A percentile compares a stretch with the other conserved stretches of the same genome.
Conservation (phyloP, 2,888 invertebrate species). For the Pomacea canaliculata region DNA sequence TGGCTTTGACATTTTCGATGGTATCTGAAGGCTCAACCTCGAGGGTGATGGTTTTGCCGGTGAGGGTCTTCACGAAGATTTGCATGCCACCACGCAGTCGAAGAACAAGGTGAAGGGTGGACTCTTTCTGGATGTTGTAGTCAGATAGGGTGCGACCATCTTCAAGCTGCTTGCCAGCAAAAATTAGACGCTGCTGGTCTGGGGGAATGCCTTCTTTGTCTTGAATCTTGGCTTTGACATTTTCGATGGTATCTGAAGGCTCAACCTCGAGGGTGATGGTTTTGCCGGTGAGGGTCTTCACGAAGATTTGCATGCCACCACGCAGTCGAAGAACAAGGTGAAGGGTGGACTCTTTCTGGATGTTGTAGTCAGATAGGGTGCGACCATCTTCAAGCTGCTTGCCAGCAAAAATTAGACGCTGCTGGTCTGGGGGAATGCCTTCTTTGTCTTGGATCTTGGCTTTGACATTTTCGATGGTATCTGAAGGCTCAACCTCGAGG, state of each 20-base stretch:
- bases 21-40: slow-evolving; percentile 85
- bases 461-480: slow-evolving; percentile 95
- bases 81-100: slow-evolving; percentile 81
- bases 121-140: slow-evolving; percentile 95
- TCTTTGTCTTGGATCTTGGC: slow-evolving; percentile 40
- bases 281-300: slow-evolving; percentile 67
- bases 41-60: slow-evolving; percentile 65
- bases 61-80: slow-evolving; percentile 77
- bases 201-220: slow-evolving; percentile 70
- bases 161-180: slow-evolving; percentile 79
- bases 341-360: slow-evolving; percentile 94
- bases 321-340: slow-evolving; percentile 90
- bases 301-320: slow-evolving; percentile 79
- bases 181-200: slow-evolving; percentile 70
- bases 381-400: slow-evolving; percentile 91
- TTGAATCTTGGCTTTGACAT: slow-evolving; percentile 78
- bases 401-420: slow-evolving; percentile 32
- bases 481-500: slow-evolving; percentile 79
- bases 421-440: slow-evolving; percentile 74
- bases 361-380: slow-evolving; percentile 91
- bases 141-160: slow-evolving; percentile 92
- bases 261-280: slow-evolving; percentile 72
- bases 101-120: slow-evolving; percentile 89
- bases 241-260: slow-evolving; percentile 92
- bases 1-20: slow-evolving; percentile 90